Evolutionary conservation across 2,797 vertebrate genomes (phyloP).

Genomic region (Mareca penelope): DNA sequence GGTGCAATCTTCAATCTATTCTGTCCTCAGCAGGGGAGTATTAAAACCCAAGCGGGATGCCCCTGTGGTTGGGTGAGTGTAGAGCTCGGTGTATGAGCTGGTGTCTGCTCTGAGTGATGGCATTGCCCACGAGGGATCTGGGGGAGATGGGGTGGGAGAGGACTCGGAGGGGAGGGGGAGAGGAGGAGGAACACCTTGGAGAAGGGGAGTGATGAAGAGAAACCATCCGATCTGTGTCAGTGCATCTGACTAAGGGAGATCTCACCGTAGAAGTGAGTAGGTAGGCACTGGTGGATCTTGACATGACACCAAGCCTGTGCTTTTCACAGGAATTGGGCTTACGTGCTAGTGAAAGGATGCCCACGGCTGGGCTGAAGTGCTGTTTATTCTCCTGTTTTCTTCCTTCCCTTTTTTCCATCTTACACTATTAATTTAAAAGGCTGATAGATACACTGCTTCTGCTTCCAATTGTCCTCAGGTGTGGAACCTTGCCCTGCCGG

Average conservation of each 20-base stretch:
- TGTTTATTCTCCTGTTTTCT: conserved; percentile 2
- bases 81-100: conserved; percentile 44
- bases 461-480: neutral
- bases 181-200: neutral
- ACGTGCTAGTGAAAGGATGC: neutral
- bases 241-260: neutral
- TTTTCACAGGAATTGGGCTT: neutral
- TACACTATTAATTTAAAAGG: neutral
- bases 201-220: neutral
- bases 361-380: neutral
- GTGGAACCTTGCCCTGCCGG: neutral
- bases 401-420: neutral
- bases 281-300: neutral
- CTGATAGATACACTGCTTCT: neutral
- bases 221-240: neutral
- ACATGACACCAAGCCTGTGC: rapidly evolving
- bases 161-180: neutral
- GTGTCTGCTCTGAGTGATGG: neutral
- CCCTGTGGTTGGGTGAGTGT: conserved; percentile 67
- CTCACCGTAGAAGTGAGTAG: neutral
- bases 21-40: conserved; percentile 67
- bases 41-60: conserved; percentile 58
- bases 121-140: neutral
- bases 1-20: conserved; percentile 61
- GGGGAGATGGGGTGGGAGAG: neutral